Base-by-base conservation (phyloP, 2,113 vertebrate species). In the Procavia capensis region DNA sequence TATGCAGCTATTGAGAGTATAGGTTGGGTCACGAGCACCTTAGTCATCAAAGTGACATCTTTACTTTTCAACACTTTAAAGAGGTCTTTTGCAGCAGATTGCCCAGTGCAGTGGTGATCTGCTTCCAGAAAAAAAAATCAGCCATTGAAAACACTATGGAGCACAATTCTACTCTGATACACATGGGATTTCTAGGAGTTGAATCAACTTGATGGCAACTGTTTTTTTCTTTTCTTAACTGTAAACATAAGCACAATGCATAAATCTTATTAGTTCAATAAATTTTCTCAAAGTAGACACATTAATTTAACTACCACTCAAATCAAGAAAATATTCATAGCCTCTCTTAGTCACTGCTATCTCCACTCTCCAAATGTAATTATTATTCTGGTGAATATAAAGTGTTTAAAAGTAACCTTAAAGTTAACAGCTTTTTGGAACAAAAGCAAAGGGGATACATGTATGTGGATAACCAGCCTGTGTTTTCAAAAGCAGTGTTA, bases 361-460 rank as follows among this genome's bases (percentile, higher is more conserved):
- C 3, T 88, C 16, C 91, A 25, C 31, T 90, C 72, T 16, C 95
- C n/a, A 89, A 47, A 61, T 86, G 34, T 84, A 74, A 47, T 22
- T 31, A 45, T 76, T 57, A 11, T 85, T 34, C 39, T 81, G 34
- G 95, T 25, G 45, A 83, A 90, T 80, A 70, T 63, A 24, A 88
- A 78, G 31, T 88, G 59, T 81, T 90, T 94, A 47, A 81, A 75
- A 93, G 80, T 54, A 90, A 88, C 10, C 36, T 93, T 75, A 50
- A 83, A 61, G 31, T 96, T 89, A 86, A 86, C 19, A 39, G 43
- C 47, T 89, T 91, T 93, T 90, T 31, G 72, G 34, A 9, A 34
- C 17, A 43, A 80, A 85, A 50, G 36, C 31, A n/a, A 80, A 50
- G 36, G 17, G 27, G 19, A 17, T 36, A 25, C 0, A 89, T 24